Conservation (phyloP, 2,888 invertebrate genomes). For the Acrocyrtus sp. region DNA sequence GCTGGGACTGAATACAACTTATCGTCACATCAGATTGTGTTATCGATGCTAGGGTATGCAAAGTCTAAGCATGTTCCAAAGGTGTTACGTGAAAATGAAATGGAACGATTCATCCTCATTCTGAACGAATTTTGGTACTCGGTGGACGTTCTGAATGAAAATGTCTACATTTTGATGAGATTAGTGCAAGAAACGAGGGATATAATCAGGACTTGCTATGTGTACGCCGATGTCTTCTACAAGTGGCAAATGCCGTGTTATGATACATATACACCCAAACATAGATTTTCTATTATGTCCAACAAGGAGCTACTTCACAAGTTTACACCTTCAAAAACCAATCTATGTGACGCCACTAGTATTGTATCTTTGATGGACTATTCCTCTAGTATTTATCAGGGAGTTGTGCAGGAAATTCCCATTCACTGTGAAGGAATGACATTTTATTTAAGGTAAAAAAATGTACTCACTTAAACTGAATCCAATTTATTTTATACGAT, state of each 20-base stretch:
- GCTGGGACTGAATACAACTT: neutral
- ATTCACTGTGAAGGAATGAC: slow-evolving; percentile 38
- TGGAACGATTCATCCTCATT: slow-evolving; percentile 4
- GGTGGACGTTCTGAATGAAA: slow-evolving; percentile 49
- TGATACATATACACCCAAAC: slow-evolving; percentile 35
- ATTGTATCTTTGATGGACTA: slow-evolving; percentile 51
- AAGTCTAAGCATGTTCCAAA: slow-evolving; percentile 14
- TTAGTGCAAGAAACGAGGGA: slow-evolving; percentile 52
- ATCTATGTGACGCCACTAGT: slow-evolving; percentile 42
- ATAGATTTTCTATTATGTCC: no score
- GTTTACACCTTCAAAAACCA: slow-evolving; percentile 4
- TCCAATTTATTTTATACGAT: neutral
- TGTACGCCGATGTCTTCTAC: slow-evolving; percentile 55
- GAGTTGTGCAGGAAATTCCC: slow-evolving; percentile 44
- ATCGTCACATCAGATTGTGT: slow-evolving; percentile 2
- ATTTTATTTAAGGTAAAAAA: slow-evolving; percentile 17
- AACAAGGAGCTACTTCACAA: slow-evolving; percentile 5
- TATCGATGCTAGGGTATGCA: slow-evolving; percentile 20
- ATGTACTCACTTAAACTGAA: neutral
- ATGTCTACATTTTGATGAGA: slow-evolving; percentile 33
- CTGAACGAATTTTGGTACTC: slow-evolving; percentile 44
- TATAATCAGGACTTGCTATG: slow-evolving; percentile 54
- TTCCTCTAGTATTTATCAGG: slow-evolving; percentile 49
- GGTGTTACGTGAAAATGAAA: neutral
- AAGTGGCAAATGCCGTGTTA: slow-evolving; percentile 53